phyloP scores from a whole-genome alignment of 2,888 invertebrate genomes.

The Elegia similella region DNA sequence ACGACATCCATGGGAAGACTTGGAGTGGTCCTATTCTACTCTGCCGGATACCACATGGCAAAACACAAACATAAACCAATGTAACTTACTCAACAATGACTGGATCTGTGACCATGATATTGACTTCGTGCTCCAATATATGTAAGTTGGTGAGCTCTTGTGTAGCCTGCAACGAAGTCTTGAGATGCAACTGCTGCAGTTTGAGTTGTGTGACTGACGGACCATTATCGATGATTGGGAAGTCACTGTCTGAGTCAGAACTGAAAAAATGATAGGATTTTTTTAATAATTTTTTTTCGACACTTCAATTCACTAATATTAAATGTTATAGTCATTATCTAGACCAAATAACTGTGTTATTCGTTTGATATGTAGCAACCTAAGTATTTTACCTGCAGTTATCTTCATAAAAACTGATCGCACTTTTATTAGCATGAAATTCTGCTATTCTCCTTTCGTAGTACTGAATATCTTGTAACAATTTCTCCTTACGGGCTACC shows the following conservation, averaged over 20 bases:
- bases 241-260: slow-evolving; percentile 54
- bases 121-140: slow-evolving; percentile 53
- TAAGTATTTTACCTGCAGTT: slow-evolving; percentile 49
- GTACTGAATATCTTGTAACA: slow-evolving; percentile 51
- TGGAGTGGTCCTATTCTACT: too few relatives aligned
- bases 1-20: too few relatives aligned
- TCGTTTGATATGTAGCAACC: not conserved
- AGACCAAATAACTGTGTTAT: too few relatives aligned
- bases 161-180: slow-evolving; percentile 55
- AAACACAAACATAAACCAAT: not conserved
- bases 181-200: slow-evolving; percentile 34
- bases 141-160: slow-evolving; percentile 56
- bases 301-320: too few relatives aligned
- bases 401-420: slow-evolving; percentile 31
- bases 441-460: slow-evolving; percentile 52
- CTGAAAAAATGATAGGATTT: slow-evolving; percentile 37
- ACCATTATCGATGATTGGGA: slow-evolving; percentile 29
- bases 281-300: too few relatives aligned
- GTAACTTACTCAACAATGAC: slow-evolving; percentile 42
- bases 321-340: too few relatives aligned
- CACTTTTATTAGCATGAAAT: slow-evolving; percentile 28
- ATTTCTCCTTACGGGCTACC: slow-evolving; percentile 45
- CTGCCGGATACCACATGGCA: too few relatives aligned
- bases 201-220: slow-evolving; percentile 41
- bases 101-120: slow-evolving; percentile 48